Percentiles rank a stretch among this genome's conserved stretches.
Evolutionary conservation across 1,140 invertebrate species (phyloP).

Genomic region (Calliopsis andreniformis): DNA sequence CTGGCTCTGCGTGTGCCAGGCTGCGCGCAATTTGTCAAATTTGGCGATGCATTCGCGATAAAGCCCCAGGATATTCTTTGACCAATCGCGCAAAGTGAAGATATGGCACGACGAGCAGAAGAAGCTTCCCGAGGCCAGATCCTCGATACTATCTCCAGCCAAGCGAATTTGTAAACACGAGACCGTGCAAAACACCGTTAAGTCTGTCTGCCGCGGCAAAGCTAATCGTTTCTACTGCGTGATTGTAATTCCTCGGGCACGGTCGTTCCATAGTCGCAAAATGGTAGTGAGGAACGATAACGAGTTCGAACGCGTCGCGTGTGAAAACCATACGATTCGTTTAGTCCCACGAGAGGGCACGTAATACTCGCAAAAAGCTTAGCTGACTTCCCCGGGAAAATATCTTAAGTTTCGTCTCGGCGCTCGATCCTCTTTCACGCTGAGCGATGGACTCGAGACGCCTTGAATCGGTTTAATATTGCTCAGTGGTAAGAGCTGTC

Average conservation of each 20-base stretch:
- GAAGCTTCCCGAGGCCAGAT: no score
- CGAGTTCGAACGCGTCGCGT: conserved; percentile 35
- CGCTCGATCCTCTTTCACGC: conserved; percentile 4
- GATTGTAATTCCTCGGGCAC: conserved; percentile 40
- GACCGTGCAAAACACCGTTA: conserved; percentile 5
- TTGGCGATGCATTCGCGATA: no score
- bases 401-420: conserved; percentile 46
- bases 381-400: conserved; percentile 31
- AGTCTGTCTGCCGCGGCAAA: no score
- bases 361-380: conserved; percentile 36
- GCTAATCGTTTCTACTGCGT: conserved; percentile 6
- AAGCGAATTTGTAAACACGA: background rate
- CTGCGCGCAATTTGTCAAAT: no score
- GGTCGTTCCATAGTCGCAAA: background rate
- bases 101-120: no score
- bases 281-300: conserved; percentile 36
- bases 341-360: conserved; percentile 33
- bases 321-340: conserved; percentile 45
- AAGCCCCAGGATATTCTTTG: no score
- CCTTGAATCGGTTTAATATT: background rate
- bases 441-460: background rate
- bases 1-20: no score
- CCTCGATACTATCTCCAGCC: no score
- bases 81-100: no score
- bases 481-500: background rate